Percentiles rank a stretch among this genome's conserved stretches.
phyloP scores from a whole-genome alignment of 2,888 invertebrate genomes.

The Caradrina kadenii region DNA sequence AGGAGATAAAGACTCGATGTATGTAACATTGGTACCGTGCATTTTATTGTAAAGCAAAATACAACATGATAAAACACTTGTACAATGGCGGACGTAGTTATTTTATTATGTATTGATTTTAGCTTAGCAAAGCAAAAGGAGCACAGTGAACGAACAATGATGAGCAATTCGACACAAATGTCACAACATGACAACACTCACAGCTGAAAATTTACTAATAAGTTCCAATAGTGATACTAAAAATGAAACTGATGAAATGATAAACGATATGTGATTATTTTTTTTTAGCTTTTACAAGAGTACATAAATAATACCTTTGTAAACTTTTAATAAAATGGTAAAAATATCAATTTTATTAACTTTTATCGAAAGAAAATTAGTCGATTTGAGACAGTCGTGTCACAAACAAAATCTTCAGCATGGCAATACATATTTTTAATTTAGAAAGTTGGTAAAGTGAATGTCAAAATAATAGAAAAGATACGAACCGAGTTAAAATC shows the following conservation, averaged over 20 bases:
- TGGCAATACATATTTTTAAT: constrained; percentile 42
- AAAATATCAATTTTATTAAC: not conserved
- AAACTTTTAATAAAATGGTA: not conserved
- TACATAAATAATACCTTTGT: not conserved
- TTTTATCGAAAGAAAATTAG: constrained; percentile 13
- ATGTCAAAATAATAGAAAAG: constrained; percentile 78
- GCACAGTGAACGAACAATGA: constrained; percentile 59
- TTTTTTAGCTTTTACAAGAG: not conserved
- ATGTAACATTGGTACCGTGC: constrained; percentile 76
- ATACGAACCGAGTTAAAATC: constrained; percentile 73
- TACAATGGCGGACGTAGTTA: constrained; percentile 87
- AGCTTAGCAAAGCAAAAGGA: constrained; percentile 65
- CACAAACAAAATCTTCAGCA: not conserved
- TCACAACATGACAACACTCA: constrained; percentile 44
- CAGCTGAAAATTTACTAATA: constrained; percentile 21
- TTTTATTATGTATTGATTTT: constrained; percentile 84
- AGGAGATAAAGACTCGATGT: constrained; percentile 77
- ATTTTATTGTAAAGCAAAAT: constrained; percentile 77
- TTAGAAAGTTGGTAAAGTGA: constrained; percentile 63
- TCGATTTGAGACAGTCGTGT: constrained; percentile 34
- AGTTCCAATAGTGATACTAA: constrained; percentile 4
- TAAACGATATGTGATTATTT: too few species aligned
- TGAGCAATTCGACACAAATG: constrained; percentile 44
- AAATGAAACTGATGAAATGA: not conserved
- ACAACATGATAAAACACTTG: constrained; percentile 75